These are phyloP conservation scores for Hyperoodon ampullatus DNA, from an alignment of 2,113 vertebrate genomes.

Conservation along the genomic window DNA sequence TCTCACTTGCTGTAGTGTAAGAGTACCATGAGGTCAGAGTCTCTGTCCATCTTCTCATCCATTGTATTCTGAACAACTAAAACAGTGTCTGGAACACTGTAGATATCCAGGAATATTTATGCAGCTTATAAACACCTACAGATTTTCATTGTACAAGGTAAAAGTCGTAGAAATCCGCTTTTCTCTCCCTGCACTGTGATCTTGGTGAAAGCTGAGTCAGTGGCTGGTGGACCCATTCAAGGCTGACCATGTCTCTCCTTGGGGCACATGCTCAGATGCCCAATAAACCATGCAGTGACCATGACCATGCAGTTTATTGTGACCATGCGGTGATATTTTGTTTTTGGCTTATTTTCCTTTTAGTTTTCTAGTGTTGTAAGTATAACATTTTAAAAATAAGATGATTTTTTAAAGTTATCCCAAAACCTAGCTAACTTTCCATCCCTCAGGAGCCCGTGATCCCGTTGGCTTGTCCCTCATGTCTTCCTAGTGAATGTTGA, in stretches of 20 bases:
- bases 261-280: neutral
- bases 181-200: neutral
- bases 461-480: no score
- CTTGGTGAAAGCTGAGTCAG: neutral
- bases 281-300: neutral
- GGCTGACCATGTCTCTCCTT: neutral
- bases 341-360: neutral
- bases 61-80: neutral
- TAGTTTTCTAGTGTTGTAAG: neutral
- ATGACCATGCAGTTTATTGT: neutral
- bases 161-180: neutral
- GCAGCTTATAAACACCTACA: neutral
- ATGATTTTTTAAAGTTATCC: neutral
- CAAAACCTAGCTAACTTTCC: slow-evolving; percentile 1
- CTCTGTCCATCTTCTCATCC: neutral
- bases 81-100: neutral
- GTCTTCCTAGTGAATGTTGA: neutral
- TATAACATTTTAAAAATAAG: neutral
- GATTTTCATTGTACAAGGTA: neutral
- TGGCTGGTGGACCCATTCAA: neutral
- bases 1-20: neutral
- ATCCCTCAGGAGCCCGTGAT: neutral
- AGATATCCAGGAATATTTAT: neutral
- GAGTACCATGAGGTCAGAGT: neutral
- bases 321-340: neutral